phyloP scores from a whole-genome alignment of 2,113 vertebrate species.

The Globicephala melas region DNA sequence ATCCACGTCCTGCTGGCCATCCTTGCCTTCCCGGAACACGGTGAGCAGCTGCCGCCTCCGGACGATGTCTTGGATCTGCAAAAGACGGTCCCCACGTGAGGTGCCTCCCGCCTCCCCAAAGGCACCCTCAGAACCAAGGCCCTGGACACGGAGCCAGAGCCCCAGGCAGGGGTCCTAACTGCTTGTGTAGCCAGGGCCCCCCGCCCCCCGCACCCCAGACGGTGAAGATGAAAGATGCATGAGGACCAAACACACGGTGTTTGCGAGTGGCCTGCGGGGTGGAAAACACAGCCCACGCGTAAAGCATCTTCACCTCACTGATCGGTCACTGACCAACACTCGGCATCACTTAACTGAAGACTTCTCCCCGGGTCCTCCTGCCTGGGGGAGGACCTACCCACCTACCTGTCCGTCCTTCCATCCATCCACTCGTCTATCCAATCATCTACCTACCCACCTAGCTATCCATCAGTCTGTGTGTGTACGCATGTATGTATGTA shows the following conservation, averaged over 20 bases:
- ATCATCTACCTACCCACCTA: too few species aligned
- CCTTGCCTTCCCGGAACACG: conserved; percentile 89
- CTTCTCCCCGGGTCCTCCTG: not conserved
- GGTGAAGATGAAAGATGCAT: fast-evolving
- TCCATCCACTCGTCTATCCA: too few species aligned
- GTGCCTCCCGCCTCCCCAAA: not conserved
- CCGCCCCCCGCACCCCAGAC: fast-evolving
- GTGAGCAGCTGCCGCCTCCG: conserved; percentile 89
- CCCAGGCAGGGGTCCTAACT: not conserved
- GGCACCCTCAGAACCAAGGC: not conserved
- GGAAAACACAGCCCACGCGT: too few species aligned
- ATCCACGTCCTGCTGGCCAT: conserved; percentile 89
- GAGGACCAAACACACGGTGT: fast-evolving
- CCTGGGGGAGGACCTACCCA: not conserved
- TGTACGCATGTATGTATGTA: too few species aligned
- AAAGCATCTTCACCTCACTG: fast-evolving
- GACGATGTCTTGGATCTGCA: conserved; percentile 96
- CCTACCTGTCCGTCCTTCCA: not conserved
- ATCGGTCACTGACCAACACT: fast-evolving
- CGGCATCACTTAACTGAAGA: fast-evolving
- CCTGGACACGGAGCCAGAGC: fast-evolving
- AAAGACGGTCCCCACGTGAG: not conserved
- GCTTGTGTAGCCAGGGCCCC: fast-evolving
- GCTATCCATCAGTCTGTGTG: too few species aligned
- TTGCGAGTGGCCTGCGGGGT: fast-evolving